phyloP scores from a whole-genome alignment of 1,140 invertebrate species.

The Oryzaephilus surinamensis region DNA sequence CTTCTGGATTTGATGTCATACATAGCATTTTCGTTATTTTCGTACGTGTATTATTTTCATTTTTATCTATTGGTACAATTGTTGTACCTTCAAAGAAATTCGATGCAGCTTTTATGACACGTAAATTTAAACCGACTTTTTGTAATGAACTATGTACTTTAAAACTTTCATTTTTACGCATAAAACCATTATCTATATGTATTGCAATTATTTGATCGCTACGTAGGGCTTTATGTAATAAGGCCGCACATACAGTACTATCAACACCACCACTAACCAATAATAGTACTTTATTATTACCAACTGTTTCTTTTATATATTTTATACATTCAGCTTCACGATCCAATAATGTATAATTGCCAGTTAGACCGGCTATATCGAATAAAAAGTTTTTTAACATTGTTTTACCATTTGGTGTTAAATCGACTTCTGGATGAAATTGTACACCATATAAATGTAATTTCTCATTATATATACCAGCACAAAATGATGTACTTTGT shows the following conservation, averaged over 20 bases:
- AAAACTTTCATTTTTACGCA: constrained; percentile 90
- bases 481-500: constrained; percentile 71
- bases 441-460: constrained; percentile 91
- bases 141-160: constrained; percentile 42
- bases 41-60: constrained; percentile 47
- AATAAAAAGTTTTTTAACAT: constrained; percentile 95
- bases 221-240: constrained; percentile 80
- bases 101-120: constrained; percentile 64
- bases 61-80: constrained; percentile 52
- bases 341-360: constrained; percentile 79
- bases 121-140: constrained; percentile 73
- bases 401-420: constrained; percentile 81
- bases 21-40: constrained; percentile 80
- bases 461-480: constrained; percentile 87
- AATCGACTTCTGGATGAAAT: constrained; percentile 93
- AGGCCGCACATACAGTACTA: constrained; percentile 93
- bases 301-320: constrained; percentile 84
- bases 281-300: constrained; percentile 82
- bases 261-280: constrained; percentile 95
- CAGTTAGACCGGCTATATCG: constrained; percentile 75
- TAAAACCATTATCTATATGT: constrained; percentile 98
- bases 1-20: constrained; percentile 81
- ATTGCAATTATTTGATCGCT: constrained; percentile 90
- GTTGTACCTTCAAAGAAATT: constrained; percentile 74
- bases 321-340: constrained; percentile 88